Conservation (phyloP, 2,797 vertebrate species). For the Jordanella pulchra region DNA sequence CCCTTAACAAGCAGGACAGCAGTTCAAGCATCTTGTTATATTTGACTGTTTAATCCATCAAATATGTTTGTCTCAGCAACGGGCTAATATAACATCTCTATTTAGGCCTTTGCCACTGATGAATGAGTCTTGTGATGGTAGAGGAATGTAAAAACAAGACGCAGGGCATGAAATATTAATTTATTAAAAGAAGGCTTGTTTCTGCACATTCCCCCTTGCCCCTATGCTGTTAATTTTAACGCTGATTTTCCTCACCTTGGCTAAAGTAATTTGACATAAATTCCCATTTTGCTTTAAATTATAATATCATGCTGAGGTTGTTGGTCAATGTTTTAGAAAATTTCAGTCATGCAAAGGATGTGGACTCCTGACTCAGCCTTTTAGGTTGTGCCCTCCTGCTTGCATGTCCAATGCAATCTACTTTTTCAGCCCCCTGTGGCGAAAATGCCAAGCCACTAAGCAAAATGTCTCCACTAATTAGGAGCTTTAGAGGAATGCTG, state of each 20-base stretch:
- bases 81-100: slow-evolving; percentile 73
- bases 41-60: slow-evolving; percentile 80
- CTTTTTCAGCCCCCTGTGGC: slow-evolving; percentile 72
- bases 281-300: slow-evolving; percentile 18
- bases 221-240: slow-evolving; percentile 31
- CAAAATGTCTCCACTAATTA: slow-evolving; percentile 76
- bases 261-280: slow-evolving; percentile 21
- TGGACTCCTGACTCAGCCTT: slow-evolving; percentile 64
- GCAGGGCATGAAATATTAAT: slow-evolving; percentile 52
- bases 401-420: slow-evolving; percentile 69
- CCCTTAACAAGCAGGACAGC: slow-evolving; percentile 70
- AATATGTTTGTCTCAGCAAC: slow-evolving; percentile 79
- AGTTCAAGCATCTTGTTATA: slow-evolving; percentile 76
- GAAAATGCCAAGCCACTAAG: slow-evolving; percentile 73
- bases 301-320: slow-evolving; percentile 21
- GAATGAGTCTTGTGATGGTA: slow-evolving; percentile 44
- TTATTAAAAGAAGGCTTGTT: slow-evolving; percentile 47
- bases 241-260: slow-evolving; percentile 35
- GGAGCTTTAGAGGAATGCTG: slow-evolving; percentile 54
- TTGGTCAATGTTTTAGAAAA: slow-evolving; percentile 33
- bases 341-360: slow-evolving; percentile 42
- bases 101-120: slow-evolving; percentile 47
- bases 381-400: slow-evolving; percentile 56
- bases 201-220: slow-evolving; percentile 45
- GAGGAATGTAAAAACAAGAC: slow-evolving; percentile 35